Base-by-base conservation (phyloP, 2,888 invertebrate genomes). In the Steromphala cineraria region DNA sequence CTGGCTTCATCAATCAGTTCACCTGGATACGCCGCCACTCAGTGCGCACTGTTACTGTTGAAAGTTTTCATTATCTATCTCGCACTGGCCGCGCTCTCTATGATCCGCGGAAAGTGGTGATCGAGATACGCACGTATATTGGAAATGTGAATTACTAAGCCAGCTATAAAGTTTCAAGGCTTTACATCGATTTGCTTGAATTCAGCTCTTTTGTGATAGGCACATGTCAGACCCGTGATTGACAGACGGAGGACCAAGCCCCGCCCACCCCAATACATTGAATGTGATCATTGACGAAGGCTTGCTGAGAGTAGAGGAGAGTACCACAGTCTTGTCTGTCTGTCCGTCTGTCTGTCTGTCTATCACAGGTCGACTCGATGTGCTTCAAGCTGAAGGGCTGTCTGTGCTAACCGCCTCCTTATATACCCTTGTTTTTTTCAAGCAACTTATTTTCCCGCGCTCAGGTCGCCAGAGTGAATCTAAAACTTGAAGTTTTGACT, bases 391-490 rank as follows among this genome's bases (percentile, higher is more conserved):
- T 46, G 46, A 5, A 5, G 4, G 13, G 46, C 46, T 46, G 46
- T 13, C 46, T 46, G 46, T 46, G 5, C 46, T 46, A 46, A 46
- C 46, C 46, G 46, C 46, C 46, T 4, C 46, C 46, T 46, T 13
- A 10, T 13, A 46, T 46, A 46, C 71, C 71, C 71, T 71, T 71
- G 71, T 71, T 71, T 71, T 46, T 71, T 71, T 71, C 40, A 71
- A 71, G 40, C 71, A 71, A 31, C 71, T 36, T 71, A 71, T 36
- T 71, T 71, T 71, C 71, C 71, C 71, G 71, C 71, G 71, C 71
- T 71, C 19, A 19, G 71, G 71, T 71, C 36, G 36, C 36, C 28
- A 71, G 28, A 71, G 28, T 36, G 71, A 31, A 36, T 19, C 71
- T 71, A 31, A 17, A 71, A 71, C 71, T 71, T 71, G 31, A 31